These are phyloP conservation scores for Chymomyza costata DNA, from an alignment of 1,140 invertebrate genomes.

Conservation along the genomic window DNA sequence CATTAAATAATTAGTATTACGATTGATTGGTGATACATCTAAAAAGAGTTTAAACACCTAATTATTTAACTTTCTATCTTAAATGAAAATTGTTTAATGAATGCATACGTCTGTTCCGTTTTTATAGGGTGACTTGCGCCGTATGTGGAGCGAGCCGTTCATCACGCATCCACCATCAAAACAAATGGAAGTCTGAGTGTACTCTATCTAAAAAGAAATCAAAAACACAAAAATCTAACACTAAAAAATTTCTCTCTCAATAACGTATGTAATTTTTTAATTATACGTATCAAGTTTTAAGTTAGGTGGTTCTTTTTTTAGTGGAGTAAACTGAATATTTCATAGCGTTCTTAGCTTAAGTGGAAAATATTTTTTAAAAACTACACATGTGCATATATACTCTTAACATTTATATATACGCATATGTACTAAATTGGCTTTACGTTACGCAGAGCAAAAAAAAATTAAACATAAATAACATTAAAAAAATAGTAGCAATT, in stretches of 20 bases:
- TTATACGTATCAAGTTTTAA: constrained; percentile 57
- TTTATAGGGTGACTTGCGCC: constrained; percentile 90
- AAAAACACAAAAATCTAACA: constrained; percentile 31
- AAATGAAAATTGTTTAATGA: too few relatives aligned
- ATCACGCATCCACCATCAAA: constrained; percentile 83
- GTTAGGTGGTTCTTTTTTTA: constrained; percentile 57
- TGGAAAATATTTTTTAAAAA: constrained; percentile 31
- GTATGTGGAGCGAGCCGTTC: constrained; percentile 99
- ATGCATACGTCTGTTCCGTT: too few relatives aligned
- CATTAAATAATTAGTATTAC: too few relatives aligned
- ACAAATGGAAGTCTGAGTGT: constrained; percentile 76
- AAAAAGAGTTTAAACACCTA: too few relatives aligned
- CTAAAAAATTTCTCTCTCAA: constrained; percentile 53
- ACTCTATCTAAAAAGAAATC: constrained; percentile 52
- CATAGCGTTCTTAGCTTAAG: constrained; percentile 53
- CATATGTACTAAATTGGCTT: constrained; percentile 18
- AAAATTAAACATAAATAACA: background rate
- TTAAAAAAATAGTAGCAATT: constrained; percentile 10
- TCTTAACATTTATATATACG: constrained; percentile 28
- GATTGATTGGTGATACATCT: too few relatives aligned
- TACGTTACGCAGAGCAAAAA: constrained; percentile 9
- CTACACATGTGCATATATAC: too few relatives aligned
- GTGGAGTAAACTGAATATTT: constrained; percentile 61
- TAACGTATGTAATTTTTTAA: constrained; percentile 56
- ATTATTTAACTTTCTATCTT: too few relatives aligned